A percentile compares a stretch with the other conserved stretches of the same genome.
These are phyloP conservation scores for Poliocrania exsul DNA, from an alignment of 2,797 vertebrate species.

Conservation along the genomic window DNA sequence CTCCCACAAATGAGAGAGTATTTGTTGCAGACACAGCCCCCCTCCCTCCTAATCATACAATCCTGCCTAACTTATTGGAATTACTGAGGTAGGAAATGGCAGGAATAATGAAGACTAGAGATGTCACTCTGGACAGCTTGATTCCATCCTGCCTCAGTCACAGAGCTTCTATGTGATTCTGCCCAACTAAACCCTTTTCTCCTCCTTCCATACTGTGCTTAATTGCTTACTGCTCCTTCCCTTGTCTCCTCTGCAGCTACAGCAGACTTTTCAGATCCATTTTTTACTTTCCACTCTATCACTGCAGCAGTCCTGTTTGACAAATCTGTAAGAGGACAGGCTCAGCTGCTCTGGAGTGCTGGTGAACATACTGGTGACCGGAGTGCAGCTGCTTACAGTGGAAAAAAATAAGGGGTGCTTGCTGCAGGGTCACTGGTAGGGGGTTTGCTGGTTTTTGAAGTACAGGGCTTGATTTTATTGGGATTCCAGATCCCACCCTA, in stretches of 20 bases:
- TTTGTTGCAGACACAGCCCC: not conserved
- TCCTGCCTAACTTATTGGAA: not conserved
- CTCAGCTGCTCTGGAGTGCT: not conserved
- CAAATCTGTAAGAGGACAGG: not conserved
- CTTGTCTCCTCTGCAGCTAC: not conserved
- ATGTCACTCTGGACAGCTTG: not conserved
- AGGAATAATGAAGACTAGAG: not conserved
- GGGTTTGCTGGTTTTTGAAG: not conserved
- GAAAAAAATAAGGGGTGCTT: not conserved
- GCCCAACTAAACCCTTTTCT: not conserved
- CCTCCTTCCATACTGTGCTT: not conserved
- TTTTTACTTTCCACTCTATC: not conserved
- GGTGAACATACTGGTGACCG: not conserved
- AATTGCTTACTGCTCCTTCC: not conserved
- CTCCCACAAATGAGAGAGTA: not conserved
- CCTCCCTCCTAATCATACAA: not conserved
- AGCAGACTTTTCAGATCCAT: not conserved
- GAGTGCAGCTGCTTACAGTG: not conserved
- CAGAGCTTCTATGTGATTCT: not conserved
- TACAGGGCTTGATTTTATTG: rapidly evolving
- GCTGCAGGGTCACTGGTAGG: not conserved
- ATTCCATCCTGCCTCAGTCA: not conserved
- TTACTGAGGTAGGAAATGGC: not conserved
- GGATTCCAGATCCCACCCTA: not conserved
- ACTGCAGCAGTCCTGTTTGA: not conserved